Conservation (phyloP, 2,113 vertebrate genomes). For the Archilochus colubris region DNA sequence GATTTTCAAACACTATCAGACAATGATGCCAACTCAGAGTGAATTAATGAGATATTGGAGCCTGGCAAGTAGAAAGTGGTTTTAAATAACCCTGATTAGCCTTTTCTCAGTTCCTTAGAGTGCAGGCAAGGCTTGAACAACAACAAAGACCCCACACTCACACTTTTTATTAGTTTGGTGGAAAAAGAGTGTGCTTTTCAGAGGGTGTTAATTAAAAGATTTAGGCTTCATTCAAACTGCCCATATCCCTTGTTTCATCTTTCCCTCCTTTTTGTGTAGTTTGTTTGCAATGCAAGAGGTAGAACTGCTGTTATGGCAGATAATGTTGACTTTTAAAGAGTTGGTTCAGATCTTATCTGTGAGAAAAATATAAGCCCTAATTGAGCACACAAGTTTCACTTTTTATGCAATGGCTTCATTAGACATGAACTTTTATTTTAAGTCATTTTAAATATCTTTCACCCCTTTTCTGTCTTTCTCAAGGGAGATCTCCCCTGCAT, state of each 20-base stretch:
- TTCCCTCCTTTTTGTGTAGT: conserved; percentile 63
- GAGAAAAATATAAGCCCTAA: conserved; percentile 79
- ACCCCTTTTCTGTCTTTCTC: not conserved
- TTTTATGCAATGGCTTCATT: conserved; percentile 47
- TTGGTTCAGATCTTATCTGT: conserved; percentile 60
- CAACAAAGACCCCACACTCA: conserved; percentile 86
- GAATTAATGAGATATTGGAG: conserved; percentile 88
- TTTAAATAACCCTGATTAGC: conserved; percentile 89
- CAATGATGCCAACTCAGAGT: conserved; percentile 88
- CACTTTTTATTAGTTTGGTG: conserved; percentile 89
- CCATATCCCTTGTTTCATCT: conserved; percentile 75
- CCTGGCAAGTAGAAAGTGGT: conserved; percentile 81
- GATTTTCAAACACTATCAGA: conserved; percentile 88
- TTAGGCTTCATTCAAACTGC: conserved; percentile 83
- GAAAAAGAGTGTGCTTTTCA: conserved; percentile 90
- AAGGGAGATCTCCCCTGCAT: not conserved
- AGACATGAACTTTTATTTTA: conserved; percentile 31
- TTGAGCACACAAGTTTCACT: conserved; percentile 83
- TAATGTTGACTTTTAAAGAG: conserved; percentile 84
- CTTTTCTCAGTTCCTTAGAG: conserved; percentile 74
- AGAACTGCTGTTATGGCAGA: conserved; percentile 80
- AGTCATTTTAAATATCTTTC: not conserved
- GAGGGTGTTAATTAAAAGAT: conserved; percentile 94
- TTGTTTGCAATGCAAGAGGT: conserved; percentile 76
- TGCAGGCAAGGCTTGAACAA: conserved; percentile 67